These are phyloP conservation scores for Hiodon alosoides DNA, from an alignment of 2,113 vertebrate species.

Conservation along the genomic window DNA sequence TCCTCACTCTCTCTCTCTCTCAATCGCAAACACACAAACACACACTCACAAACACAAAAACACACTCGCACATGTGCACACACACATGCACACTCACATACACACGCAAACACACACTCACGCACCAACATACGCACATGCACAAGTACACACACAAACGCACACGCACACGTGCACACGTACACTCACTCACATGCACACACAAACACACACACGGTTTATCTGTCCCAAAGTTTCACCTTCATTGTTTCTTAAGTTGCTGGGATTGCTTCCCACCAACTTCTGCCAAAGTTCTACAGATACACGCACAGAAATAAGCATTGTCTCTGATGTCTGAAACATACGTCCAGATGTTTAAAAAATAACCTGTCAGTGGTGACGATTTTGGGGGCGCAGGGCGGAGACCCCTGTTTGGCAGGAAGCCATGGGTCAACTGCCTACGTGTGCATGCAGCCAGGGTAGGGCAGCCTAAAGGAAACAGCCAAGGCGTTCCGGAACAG, in stretches of 20 bases:
- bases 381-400: not conserved
- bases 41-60: not conserved
- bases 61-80: too few relatives aligned
- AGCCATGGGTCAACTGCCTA: slow-evolving; percentile 14
- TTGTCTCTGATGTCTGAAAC: not conserved
- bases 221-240: not conserved
- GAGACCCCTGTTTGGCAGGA: slow-evolving; percentile 8
- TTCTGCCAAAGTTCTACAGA: slow-evolving; percentile 11
- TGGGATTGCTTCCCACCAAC: not conserved
- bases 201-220: too few relatives aligned
- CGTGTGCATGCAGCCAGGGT: slow-evolving; percentile 19
- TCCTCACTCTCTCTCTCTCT: not conserved
- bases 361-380: too few relatives aligned
- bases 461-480: slow-evolving; percentile 16
- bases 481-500: slow-evolving; percentile 16
- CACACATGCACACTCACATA: too few relatives aligned
- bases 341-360: too few relatives aligned
- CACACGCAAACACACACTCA: too few relatives aligned
- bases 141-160: too few relatives aligned
- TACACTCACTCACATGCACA: too few relatives aligned
- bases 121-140: too few relatives aligned
- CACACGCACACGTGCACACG: too few relatives aligned
- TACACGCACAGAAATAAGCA: not conserved
- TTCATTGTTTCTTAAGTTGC: not conserved
- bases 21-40: not conserved